A percentile compares a stretch with the other conserved stretches of the same genome.
Evolutionary conservation across 2,113 vertebrate genomes (phyloP).

Genomic region (Vireo altiloquus): DNA sequence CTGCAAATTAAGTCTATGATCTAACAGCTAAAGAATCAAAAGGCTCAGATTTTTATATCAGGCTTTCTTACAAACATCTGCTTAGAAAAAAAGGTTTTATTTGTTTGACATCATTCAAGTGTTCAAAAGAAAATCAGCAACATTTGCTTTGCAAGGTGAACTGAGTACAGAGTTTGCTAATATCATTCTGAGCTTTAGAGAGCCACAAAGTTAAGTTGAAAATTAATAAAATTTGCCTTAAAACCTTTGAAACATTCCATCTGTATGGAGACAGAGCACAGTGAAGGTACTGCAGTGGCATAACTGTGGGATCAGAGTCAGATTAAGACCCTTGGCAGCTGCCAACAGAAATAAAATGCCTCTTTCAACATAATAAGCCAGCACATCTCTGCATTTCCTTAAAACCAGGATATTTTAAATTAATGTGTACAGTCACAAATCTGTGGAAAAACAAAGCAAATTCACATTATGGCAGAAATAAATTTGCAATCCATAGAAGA

Average conservation of each 20-base stretch:
- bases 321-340: not conserved
- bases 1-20: not conserved
- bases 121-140: not conserved
- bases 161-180: not conserved
- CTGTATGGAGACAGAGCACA: not conserved
- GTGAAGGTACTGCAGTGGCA: not conserved
- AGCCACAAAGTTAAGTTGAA: not conserved
- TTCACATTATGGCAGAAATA: fast-evolving
- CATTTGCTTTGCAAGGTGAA: not conserved
- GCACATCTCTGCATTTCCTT: not conserved
- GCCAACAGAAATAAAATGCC: not conserved
- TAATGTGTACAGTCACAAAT: not conserved
- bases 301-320: not conserved
- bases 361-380: not conserved
- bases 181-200: not conserved
- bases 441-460: not conserved
- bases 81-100: not conserved
- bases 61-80: not conserved
- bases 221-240: not conserved
- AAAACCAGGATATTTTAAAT: not conserved
- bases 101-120: not conserved
- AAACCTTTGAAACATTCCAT: not conserved
- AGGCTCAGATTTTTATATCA: not conserved
- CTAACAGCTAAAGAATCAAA: not conserved
- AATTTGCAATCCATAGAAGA: not conserved